Conservation (phyloP, 2,113 vertebrate genomes). For the Cochlearius cochlearius region DNA sequence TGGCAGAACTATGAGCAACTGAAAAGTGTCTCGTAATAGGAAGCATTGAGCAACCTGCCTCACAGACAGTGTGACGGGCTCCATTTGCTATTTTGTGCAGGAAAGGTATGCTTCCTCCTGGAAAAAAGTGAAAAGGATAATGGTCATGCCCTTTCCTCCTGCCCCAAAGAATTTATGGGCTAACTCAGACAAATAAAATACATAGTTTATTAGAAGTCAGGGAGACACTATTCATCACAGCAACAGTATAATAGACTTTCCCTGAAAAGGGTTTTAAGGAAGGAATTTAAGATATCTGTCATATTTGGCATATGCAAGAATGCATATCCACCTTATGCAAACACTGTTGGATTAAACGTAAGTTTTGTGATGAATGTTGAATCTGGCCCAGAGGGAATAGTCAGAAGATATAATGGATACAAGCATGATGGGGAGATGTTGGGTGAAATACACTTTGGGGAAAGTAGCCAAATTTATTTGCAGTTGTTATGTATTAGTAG, state of each 20-base stretch:
- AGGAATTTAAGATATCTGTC: slow-evolving; percentile 3
- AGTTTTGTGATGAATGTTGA: background rate
- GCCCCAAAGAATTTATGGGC: background rate
- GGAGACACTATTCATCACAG: background rate
- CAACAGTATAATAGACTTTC: background rate
- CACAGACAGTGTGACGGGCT: background rate
- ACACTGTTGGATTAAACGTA: background rate
- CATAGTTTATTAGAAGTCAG: background rate
- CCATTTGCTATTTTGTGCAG: background rate
- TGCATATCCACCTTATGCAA: background rate
- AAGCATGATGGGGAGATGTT: background rate
- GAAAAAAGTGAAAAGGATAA: background rate
- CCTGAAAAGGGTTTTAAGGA: background rate
- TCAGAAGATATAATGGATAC: background rate
- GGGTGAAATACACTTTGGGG: background rate
- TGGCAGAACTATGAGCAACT: background rate
- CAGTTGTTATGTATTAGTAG: background rate
- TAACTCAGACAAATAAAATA: background rate
- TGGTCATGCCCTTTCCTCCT: background rate
- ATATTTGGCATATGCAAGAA: background rate
- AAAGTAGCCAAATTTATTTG: background rate
- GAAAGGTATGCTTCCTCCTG: slow-evolving; percentile 17
- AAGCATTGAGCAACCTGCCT: background rate
- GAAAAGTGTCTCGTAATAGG: background rate
- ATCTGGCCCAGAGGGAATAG: background rate